Evolutionary conservation across 2,797 vertebrate species (phyloP).

Genomic region (Scarus forsteni): DNA sequence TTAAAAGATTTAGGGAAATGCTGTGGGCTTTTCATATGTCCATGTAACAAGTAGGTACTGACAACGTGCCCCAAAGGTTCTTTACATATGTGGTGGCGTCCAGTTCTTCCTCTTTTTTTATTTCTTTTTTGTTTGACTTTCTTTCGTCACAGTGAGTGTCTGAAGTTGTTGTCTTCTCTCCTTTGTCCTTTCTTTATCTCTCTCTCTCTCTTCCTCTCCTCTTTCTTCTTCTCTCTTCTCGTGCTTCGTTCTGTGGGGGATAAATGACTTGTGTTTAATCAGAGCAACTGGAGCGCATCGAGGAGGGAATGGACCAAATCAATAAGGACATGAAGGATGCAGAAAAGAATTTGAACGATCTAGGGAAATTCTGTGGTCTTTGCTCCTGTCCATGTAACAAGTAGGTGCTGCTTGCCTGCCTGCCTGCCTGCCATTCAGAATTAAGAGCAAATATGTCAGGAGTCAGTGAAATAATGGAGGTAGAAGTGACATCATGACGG

Average conservation of each 20-base stretch:
- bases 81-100: constrained; percentile 98
- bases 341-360: constrained; percentile 99
- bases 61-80: constrained; percentile 88
- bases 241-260: constrained; percentile 99
- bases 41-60: constrained; percentile 99
- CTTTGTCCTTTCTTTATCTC: constrained; percentile 81
- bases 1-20: constrained; percentile 99
- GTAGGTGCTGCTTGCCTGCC: constrained; percentile 99
- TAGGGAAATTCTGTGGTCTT: constrained; percentile 99
- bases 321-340: constrained; percentile 99
- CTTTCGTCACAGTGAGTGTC: constrained; percentile 98
- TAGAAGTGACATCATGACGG: constrained; percentile 77
- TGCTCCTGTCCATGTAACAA: constrained; percentile 99
- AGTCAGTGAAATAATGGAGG: constrained; percentile 51
- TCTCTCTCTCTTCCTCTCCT: constrained; percentile 69
- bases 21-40: constrained; percentile 99
- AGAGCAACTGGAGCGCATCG: constrained; percentile 99
- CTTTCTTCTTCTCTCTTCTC: constrained; percentile 90
- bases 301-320: constrained; percentile 99
- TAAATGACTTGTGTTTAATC: constrained; percentile 99
- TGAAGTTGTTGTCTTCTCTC: constrained; percentile 95
- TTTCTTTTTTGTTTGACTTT: constrained; percentile 89
- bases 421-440: constrained; percentile 84
- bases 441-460: constrained; percentile 47
- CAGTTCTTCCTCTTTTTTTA: constrained; percentile 81